A percentile compares a stretch with the other conserved stretches of the same genome.
Evolutionary conservation across 2,888 invertebrate species (phyloP).

Genomic region (Drosophila yooni): DNA sequence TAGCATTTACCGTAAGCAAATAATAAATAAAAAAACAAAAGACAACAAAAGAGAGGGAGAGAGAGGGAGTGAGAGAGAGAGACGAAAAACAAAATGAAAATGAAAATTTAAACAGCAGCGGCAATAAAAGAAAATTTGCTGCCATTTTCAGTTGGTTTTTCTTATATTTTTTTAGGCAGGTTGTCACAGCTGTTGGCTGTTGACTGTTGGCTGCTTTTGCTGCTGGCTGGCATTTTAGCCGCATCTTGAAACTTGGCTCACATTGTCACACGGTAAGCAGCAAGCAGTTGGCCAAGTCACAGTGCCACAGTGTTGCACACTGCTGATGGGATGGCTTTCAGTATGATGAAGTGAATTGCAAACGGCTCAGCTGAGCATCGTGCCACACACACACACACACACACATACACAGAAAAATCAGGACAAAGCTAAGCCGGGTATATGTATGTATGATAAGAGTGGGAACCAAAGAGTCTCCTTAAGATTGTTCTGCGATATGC

Average conservation of each 20-base stretch:
- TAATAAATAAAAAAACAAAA: conserved; percentile 26
- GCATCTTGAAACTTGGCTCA: conserved; percentile 48
- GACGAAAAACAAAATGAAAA: conserved; percentile 44
- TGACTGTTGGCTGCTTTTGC: conserved; percentile 9
- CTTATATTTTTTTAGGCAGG: conserved; percentile 29
- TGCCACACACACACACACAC: background rate
- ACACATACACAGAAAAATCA: conserved; percentile 13
- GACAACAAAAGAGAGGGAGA: background rate
- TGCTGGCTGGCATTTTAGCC: conserved; percentile 39
- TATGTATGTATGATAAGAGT: conserved; percentile 13
- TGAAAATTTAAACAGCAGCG: conserved; percentile 66
- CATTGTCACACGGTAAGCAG: conserved; percentile 62
- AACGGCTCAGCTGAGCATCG: conserved; percentile 35
- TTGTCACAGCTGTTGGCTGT: conserved; percentile 52
- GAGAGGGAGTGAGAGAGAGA: background rate
- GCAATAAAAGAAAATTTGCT: conserved; percentile 52
- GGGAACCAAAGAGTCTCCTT: conserved; percentile 6
- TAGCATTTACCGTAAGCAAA: conserved; percentile 69
- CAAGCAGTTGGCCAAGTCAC: conserved; percentile 46
- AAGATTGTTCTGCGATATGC: conserved; percentile 16
- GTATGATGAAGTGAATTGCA: conserved; percentile 74
- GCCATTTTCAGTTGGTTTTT: conserved; percentile 44
- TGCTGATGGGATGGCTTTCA: conserved; percentile 55
- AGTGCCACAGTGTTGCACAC: conserved; percentile 30
- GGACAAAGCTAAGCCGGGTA: conserved; percentile 29